These are phyloP conservation scores for Euglossa dilemma DNA, from an alignment of 1,140 invertebrate genomes.

Conservation along the genomic window DNA sequence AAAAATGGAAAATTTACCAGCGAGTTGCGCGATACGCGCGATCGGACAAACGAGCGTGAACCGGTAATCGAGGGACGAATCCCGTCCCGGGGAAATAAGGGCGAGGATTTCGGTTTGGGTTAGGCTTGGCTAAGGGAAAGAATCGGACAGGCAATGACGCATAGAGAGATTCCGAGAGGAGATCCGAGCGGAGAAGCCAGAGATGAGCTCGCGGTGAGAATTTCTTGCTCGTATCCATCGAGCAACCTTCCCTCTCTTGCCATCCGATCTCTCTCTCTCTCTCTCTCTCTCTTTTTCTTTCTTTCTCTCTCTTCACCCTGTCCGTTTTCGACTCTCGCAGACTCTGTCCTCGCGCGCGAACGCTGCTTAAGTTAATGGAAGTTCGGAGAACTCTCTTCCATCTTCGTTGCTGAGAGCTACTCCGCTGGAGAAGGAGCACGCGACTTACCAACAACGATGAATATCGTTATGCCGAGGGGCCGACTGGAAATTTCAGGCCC, in stretches of 20 bases:
- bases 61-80: too few relatives aligned
- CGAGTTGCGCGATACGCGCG: background rate
- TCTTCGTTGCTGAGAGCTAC: constrained; percentile 36
- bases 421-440: background rate
- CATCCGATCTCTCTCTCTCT: background rate
- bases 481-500: background rate
- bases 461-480: constrained; percentile 26
- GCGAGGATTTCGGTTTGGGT: background rate
- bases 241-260: background rate
- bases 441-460: constrained; percentile 45
- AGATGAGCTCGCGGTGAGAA: constrained; percentile 35
- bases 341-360: background rate
- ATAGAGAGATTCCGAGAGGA: background rate
- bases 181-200: background rate
- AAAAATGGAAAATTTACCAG: background rate
- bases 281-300: background rate
- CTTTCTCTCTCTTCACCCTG: background rate
- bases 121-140: too few relatives aligned
- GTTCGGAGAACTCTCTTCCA: constrained; percentile 39
- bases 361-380: constrained; percentile 50
- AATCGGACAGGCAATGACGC: background rate
- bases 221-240: constrained; percentile 46
- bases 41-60: too few relatives aligned
- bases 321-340: background rate
- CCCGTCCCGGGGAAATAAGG: too few relatives aligned